Percentiles rank a stretch among this genome's conserved stretches.
Conservation (phyloP, 1,140 invertebrate genomes). For the Microvelia longipes region DNA sequence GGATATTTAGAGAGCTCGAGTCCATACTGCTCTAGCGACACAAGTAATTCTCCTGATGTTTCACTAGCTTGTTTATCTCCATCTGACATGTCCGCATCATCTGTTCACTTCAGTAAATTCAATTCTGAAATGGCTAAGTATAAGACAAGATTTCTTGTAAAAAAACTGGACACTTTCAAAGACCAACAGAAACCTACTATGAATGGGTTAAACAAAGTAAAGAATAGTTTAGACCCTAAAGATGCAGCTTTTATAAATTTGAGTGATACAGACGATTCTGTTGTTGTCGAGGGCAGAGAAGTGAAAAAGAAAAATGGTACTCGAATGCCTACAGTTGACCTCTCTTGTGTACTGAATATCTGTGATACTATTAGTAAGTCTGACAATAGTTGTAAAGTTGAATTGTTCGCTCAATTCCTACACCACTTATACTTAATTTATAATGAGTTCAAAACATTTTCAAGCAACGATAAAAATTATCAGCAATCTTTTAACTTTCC, state of each 20-base stretch:
- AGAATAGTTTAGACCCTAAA: too few species aligned
- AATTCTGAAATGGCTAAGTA: neutral
- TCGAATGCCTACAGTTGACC: neutral
- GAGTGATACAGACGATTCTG: neutral
- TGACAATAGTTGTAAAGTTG: conserved; percentile 10
- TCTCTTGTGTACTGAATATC: neutral
- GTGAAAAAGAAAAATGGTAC: neutral
- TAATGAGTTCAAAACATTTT: neutral
- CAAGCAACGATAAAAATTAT: neutral
- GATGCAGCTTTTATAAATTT: neutral
- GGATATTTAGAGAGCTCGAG: neutral
- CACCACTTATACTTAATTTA: conserved; percentile 3
- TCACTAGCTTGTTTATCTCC: neutral
- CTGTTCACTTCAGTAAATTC: too few species aligned
- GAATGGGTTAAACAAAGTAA: too few species aligned
- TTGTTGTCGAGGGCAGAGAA: neutral
- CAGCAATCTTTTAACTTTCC: conserved; percentile 12
- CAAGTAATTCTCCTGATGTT: neutral
- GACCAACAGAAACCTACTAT: too few species aligned
- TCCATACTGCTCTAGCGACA: neutral
- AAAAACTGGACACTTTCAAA: neutral
- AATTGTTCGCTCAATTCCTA: conserved; percentile 4
- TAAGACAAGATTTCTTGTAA: neutral
- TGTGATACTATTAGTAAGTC: neutral
- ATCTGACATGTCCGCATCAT: too few species aligned